Percentiles rank a stretch among this genome's conserved stretches.
Conservation (phyloP, 2,888 invertebrate genomes). For the Argyresthia albistria region DNA sequence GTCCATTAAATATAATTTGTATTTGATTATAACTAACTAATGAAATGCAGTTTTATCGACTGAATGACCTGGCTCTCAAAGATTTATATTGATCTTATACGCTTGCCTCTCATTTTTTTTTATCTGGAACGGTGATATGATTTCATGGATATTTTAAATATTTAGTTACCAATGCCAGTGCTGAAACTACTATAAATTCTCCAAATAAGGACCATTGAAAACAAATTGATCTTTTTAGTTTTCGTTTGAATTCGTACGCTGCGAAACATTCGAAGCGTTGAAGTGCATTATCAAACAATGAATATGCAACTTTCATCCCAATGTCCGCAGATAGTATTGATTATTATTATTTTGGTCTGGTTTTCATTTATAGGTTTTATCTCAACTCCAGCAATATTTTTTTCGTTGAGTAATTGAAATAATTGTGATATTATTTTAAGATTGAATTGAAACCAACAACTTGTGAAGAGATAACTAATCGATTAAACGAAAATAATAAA, state of each 20-base stretch:
- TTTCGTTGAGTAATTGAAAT: slow-evolving; percentile 33
- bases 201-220: too few species aligned
- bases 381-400: too few species aligned
- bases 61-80: slow-evolving; percentile 1
- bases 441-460: background rate
- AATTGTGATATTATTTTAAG: slow-evolving; percentile 70
- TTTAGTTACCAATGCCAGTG: too few species aligned
- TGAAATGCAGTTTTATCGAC: background rate
- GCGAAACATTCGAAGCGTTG: too few species aligned
- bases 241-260: too few species aligned
- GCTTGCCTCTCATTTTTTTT: background rate
- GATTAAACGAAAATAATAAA: slow-evolving; percentile 12
- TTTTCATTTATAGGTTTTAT: too few species aligned
- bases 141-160: background rate
- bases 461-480: background rate
- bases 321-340: too few species aligned
- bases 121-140: background rate
- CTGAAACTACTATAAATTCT: too few species aligned
- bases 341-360: too few species aligned
- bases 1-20: slow-evolving; percentile 42
- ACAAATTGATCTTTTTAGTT: too few species aligned
- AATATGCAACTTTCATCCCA: too few species aligned
- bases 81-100: slow-evolving; percentile 1
- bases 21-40: background rate
- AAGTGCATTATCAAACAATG: too few species aligned